Conservation (phyloP, 2,113 vertebrate species). For the Rhabdornis inornatus region DNA sequence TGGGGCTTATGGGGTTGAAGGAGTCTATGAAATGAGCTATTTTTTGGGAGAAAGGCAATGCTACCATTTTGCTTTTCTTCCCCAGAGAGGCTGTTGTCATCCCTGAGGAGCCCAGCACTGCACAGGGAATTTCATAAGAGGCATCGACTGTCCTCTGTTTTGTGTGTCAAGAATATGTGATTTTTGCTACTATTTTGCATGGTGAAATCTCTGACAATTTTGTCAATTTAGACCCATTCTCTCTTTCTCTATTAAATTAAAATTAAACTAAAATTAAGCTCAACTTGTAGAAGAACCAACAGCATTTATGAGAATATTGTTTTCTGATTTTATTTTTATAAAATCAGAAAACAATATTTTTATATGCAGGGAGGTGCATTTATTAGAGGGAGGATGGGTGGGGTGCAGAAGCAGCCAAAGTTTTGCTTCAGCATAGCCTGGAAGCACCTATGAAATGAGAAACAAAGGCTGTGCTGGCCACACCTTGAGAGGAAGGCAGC, state of each 20-base stretch:
- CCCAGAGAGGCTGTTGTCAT: background rate
- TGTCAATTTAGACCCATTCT: background rate
- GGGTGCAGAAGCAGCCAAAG: background rate
- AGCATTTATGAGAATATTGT: too few relatives aligned
- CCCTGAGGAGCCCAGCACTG: background rate
- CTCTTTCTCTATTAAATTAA: background rate
- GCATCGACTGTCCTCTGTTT: background rate
- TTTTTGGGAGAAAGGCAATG: background rate
- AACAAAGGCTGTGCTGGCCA: background rate
- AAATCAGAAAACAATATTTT: too few relatives aligned
- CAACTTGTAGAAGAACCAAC: background rate
- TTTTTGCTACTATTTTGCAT: background rate
- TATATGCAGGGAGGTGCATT: background rate
- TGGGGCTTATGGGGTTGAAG: background rate
- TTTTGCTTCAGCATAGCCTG: background rate
- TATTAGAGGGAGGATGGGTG: background rate
- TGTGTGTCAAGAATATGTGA: background rate
- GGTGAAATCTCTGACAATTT: background rate
- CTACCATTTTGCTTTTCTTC: background rate
- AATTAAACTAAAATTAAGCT: background rate
- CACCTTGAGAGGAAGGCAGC: background rate
- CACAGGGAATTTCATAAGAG: background rate
- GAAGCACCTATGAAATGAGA: background rate
- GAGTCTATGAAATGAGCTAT: background rate
- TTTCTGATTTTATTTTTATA: too few relatives aligned